Evolutionary conservation across 1,140 invertebrate genomes (phyloP).

Genomic region (Lasaia peninsularis): DNA sequence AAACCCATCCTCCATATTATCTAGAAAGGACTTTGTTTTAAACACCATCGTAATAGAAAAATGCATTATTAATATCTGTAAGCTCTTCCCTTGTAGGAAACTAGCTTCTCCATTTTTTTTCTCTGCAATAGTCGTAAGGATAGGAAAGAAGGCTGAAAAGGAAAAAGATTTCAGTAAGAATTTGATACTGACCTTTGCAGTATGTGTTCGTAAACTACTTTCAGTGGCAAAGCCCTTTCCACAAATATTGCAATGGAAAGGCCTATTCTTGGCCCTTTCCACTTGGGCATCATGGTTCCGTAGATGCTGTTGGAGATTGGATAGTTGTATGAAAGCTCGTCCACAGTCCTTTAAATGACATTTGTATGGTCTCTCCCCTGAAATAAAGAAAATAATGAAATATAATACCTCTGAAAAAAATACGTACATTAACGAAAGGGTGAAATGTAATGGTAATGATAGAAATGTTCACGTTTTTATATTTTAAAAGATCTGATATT

Average conservation of each 20-base stretch:
- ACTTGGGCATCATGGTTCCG: slow-evolving; percentile 97
- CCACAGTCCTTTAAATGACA: slow-evolving; percentile 97
- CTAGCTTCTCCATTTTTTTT: no score
- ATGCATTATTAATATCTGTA: no score
- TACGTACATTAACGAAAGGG: no score
- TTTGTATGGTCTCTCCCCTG: slow-evolving; percentile 97
- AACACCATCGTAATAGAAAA: no score
- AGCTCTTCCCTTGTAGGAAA: no score
- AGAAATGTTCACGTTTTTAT: no score
- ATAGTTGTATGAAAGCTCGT: slow-evolving; percentile 97
- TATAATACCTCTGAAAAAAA: neutral
- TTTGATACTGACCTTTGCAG: slow-evolving; percentile 92
- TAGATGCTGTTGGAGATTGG: slow-evolving; percentile 97
- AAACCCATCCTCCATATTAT: no score
- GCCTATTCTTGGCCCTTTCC: slow-evolving; percentile 95
- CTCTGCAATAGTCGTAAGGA: no score
- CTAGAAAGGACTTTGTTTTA: no score
- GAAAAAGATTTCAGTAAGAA: neutral
- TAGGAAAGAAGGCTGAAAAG: neutral
- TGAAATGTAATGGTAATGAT: no score
- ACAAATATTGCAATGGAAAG: slow-evolving; percentile 97
- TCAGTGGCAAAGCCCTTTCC: slow-evolving; percentile 98
- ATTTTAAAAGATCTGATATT: no score
- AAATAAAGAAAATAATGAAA: slow-evolving; percentile 46
- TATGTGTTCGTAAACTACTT: slow-evolving; percentile 95